phyloP scores from a whole-genome alignment of 2,113 vertebrate genomes.

The Dipodomys merriami region DNA sequence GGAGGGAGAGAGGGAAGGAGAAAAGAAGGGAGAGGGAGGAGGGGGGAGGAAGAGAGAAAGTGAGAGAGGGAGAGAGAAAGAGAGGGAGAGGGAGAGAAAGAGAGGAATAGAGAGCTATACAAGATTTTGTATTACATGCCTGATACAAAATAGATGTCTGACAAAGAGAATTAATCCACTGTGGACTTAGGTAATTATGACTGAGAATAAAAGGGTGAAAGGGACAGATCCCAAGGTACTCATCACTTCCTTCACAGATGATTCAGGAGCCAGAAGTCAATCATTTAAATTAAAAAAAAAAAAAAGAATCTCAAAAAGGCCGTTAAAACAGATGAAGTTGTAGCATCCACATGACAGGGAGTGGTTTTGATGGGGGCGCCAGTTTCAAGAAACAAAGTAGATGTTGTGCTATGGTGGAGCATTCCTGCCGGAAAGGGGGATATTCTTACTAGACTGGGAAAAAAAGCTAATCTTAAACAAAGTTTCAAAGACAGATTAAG shows the following conservation, averaged over 20 bases:
- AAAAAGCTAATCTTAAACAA: not conserved
- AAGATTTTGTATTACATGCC: not conserved
- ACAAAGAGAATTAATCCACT: not conserved
- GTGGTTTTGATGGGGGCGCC: not conserved
- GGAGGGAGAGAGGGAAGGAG: too few species aligned
- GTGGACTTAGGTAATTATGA: conserved; percentile 55
- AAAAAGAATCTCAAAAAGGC: conserved; percentile 50
- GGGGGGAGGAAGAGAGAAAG: conserved; percentile 47
- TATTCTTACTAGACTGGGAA: not conserved
- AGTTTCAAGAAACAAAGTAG: not conserved
- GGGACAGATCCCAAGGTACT: conserved; percentile 49
- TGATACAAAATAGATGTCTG: not conserved
- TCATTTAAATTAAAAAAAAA: conserved; percentile 70
- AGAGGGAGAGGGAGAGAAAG: not conserved
- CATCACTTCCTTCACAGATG: conserved; percentile 43
- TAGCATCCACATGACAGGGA: conserved; percentile 2
- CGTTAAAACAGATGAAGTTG: conserved; percentile 63
- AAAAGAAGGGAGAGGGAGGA: not conserved
- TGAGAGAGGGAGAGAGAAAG: not conserved
- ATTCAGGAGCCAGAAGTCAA: conserved; percentile 52
- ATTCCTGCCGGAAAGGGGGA: not conserved
- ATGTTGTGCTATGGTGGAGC: not conserved
- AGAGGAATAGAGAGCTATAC: not conserved
- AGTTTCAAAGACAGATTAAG: not conserved
- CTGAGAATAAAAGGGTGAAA: conserved; percentile 35